A percentile compares a stretch with the other conserved stretches of the same genome.
phyloP scores from a whole-genome alignment of 1,140 invertebrate genomes.

The Brachionus rubens region DNA sequence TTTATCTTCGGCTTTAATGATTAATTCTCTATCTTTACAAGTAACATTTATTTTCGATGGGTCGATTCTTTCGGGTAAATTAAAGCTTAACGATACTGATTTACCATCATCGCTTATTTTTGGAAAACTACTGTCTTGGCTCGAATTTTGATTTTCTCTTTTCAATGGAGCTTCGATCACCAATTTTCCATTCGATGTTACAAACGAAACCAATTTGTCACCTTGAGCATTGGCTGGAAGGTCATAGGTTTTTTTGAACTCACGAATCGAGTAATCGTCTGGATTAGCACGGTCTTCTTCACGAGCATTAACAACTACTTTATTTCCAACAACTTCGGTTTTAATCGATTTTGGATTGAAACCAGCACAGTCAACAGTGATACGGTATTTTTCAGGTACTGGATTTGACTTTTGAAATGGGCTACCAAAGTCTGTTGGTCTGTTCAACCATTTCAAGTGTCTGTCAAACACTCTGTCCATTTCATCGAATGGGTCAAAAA shows the following conservation, averaged over 20 bases:
- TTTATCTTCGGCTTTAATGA: constrained; percentile 40
- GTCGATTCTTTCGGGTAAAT: constrained; percentile 32
- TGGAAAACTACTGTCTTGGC: not conserved
- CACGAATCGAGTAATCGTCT: constrained; percentile 29
- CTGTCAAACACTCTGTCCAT: constrained; percentile 13
- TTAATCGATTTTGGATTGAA: constrained; percentile 39
- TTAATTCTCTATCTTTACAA: constrained; percentile 36
- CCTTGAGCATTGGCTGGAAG: constrained; percentile 9
- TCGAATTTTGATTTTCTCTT: constrained; percentile 10
- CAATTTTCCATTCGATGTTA: constrained; percentile 5
- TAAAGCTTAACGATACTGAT: constrained; percentile 12
- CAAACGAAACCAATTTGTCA: constrained; percentile 12
- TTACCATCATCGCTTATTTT: constrained; percentile 39
- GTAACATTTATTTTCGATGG: constrained; percentile 40
- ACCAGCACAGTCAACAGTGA: constrained; percentile 24
- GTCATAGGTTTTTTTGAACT: constrained; percentile 43
- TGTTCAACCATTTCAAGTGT: not conserved
- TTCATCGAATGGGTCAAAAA: constrained; percentile 35
- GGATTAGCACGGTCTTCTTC: constrained; percentile 11
- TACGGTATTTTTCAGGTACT: constrained; percentile 41
- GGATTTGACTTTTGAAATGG: not conserved
- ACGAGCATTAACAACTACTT: constrained; percentile 20
- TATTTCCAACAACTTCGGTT: constrained; percentile 27
- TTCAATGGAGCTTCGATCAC: constrained; percentile 32
- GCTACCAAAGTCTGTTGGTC: not conserved